These are phyloP conservation scores for Atethmia centrago DNA, from an alignment of 2,888 invertebrate genomes.

Conservation along the genomic window DNA sequence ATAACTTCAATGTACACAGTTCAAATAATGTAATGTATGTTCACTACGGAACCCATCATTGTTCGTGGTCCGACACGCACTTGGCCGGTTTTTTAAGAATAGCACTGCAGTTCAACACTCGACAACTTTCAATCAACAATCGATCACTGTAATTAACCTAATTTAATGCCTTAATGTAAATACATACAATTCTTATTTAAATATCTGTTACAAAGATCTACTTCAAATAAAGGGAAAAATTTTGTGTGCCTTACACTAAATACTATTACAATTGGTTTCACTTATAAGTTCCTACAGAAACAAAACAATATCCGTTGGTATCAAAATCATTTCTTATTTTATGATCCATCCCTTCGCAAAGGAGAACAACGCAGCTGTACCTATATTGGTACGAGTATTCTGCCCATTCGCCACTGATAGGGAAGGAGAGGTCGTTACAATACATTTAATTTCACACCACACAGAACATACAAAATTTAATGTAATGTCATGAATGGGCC, in stretches of 20 bases:
- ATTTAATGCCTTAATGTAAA: neutral
- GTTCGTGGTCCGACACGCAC: too few relatives aligned
- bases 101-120: neutral
- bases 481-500: too few relatives aligned
- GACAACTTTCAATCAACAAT: neutral
- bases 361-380: slow-evolving; percentile 2
- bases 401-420: neutral
- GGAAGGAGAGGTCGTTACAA: neutral
- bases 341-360: neutral
- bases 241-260: too few relatives aligned
- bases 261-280: neutral
- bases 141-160: neutral
- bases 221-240: neutral
- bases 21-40: too few relatives aligned
- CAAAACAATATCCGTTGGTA: neutral
- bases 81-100: too few relatives aligned
- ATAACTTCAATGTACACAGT: too few relatives aligned
- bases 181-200: neutral
- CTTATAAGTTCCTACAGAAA: neutral
- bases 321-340: slow-evolving; percentile 12
- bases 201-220: neutral
- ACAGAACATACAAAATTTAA: neutral
- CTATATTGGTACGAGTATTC: slow-evolving; percentile 16
- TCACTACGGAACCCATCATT: too few relatives aligned
- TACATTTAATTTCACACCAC: neutral